Base-by-base conservation (phyloP, 2,113 vertebrate species). In the Hystrix brachyura region DNA sequence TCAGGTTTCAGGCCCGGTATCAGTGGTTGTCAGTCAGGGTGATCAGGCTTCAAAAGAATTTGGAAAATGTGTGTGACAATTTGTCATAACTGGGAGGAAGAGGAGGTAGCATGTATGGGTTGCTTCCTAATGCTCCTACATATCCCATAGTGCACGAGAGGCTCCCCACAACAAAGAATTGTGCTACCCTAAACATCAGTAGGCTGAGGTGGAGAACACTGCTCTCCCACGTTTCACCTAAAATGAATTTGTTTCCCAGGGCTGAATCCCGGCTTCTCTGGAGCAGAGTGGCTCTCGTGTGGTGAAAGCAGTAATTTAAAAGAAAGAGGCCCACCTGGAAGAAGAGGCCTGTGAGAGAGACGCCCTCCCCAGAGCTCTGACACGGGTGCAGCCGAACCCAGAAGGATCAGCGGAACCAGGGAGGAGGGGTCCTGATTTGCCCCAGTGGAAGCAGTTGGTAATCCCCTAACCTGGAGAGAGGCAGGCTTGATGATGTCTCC, bases 191-290 rank as follows among this genome's bases (percentile, higher is more conserved):
- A 59, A 65, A 53, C 85, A 14, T 74, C 64, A 32, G 2, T 51
- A 59, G 3, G n/a, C 55, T 71, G n/a, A 80, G 55, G 25, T 27
- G 53, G 48, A 72, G 46, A 96, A 87, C 25, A 10, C 53, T 64
- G 43, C 84, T 94, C 23, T 84, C 1, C 0, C 23, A 72, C 25
- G n/a, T 72, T 89, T 65, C 71, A 89, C 5, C 62, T 65, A 48
- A 92, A 92, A 64, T 72, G 4, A 74, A 67, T 93, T 90, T 76
- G 29, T 74, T 87, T 67, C 86, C 72, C 83, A 93, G 80, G 71
- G 19, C 48, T 74, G 65, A 74, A 15, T 74, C 65, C 55, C 53
- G 32, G 1, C 3, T 0, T 60, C 55, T 79, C 62, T 80, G 62
- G 29, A 89, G 71, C 71, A 65, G 62, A 69, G 53, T 18, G 62